Evolutionary conservation across 2,888 invertebrate genomes (phyloP).

Genomic region (Zaprionus bogoriensis): DNA sequence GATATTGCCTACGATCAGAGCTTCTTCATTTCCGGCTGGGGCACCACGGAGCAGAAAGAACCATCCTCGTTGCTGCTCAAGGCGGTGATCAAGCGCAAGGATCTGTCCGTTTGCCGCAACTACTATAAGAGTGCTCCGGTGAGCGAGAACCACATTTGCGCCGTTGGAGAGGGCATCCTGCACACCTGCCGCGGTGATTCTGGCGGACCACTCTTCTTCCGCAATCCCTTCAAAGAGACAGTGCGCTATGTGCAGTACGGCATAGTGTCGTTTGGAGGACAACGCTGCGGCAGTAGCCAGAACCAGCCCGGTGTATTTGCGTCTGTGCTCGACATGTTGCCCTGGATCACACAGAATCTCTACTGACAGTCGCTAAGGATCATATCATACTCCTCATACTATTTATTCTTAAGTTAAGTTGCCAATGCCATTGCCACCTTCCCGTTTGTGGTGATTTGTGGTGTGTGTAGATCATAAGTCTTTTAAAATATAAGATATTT

Average conservation of each 20-base stretch:
- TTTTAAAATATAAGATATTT: constrained; percentile 4
- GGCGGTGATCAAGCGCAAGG: constrained; percentile 54
- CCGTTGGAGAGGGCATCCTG: constrained; percentile 51
- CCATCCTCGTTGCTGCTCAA: constrained; percentile 61
- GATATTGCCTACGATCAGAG: constrained; percentile 33
- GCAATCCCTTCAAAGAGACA: constrained; percentile 42
- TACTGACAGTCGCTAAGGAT: constrained; percentile 26
- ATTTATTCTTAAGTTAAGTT: constrained; percentile 48
- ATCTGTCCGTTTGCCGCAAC: constrained; percentile 54
- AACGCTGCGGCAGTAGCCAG: constrained; percentile 83
- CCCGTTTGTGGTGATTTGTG: constrained; percentile 12
- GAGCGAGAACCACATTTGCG: constrained; percentile 77
- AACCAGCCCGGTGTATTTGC: constrained; percentile 85
- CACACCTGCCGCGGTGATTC: constrained; percentile 77
- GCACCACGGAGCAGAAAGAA: constrained; percentile 60
- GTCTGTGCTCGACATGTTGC: constrained; percentile 83
- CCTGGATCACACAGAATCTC: constrained; percentile 84
- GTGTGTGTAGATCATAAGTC: constrained; percentile 16
- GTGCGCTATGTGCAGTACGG: constrained; percentile 83
- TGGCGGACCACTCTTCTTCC: constrained; percentile 73
- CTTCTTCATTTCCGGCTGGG: constrained; percentile 79
- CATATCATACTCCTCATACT: not conserved
- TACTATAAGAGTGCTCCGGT: constrained; percentile 50
- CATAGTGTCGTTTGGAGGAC: constrained; percentile 86
- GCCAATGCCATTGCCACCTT: constrained; percentile 53